Evolutionary conservation across 2,797 vertebrate genomes (phyloP).

Genomic region (Pangasius macronema): DNA sequence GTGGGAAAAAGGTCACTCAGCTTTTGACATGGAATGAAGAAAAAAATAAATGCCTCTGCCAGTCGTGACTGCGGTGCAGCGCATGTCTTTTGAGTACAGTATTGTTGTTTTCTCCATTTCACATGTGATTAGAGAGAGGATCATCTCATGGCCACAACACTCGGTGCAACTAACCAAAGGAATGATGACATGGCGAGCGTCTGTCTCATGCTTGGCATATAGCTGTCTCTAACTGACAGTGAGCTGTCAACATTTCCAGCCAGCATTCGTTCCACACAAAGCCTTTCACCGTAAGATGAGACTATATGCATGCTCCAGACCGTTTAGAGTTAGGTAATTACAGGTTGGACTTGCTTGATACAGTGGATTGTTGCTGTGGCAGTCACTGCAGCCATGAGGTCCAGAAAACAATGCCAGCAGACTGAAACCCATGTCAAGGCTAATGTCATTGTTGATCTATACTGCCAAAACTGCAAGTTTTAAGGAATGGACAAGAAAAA

Average conservation of each 20-base stretch:
- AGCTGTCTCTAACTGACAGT: constrained; percentile 30
- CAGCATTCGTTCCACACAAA: constrained; percentile 45
- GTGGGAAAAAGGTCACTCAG: background rate
- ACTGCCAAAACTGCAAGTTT: constrained; percentile 15
- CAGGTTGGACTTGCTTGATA: constrained; percentile 38
- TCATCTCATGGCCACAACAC: constrained; percentile 39
- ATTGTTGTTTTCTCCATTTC: constrained; percentile 50
- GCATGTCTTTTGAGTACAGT: constrained; percentile 26
- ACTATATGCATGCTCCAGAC: constrained; percentile 31
- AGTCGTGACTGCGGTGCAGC: constrained; percentile 8
- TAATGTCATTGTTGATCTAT: constrained; percentile 4
- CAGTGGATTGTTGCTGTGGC: constrained; percentile 38
- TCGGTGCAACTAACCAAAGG: constrained; percentile 37
- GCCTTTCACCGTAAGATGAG: constrained; percentile 39
- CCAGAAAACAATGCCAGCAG: constrained; percentile 25
- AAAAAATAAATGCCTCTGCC: constrained; percentile 9
- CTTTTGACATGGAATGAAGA: constrained; percentile 47
- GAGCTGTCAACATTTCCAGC: constrained; percentile 36
- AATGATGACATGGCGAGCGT: constrained; percentile 34
- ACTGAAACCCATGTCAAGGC: constrained; percentile 1
- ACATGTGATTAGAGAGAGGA: constrained; percentile 44
- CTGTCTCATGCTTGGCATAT: constrained; percentile 26
- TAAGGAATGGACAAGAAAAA: background rate
- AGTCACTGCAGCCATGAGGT: constrained; percentile 35
- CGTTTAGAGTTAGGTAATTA: constrained; percentile 44